Percentiles rank a stretch among this genome's conserved stretches.
phyloP scores from a whole-genome alignment of 2,797 vertebrate genomes.

The Siniperca undulata region DNA sequence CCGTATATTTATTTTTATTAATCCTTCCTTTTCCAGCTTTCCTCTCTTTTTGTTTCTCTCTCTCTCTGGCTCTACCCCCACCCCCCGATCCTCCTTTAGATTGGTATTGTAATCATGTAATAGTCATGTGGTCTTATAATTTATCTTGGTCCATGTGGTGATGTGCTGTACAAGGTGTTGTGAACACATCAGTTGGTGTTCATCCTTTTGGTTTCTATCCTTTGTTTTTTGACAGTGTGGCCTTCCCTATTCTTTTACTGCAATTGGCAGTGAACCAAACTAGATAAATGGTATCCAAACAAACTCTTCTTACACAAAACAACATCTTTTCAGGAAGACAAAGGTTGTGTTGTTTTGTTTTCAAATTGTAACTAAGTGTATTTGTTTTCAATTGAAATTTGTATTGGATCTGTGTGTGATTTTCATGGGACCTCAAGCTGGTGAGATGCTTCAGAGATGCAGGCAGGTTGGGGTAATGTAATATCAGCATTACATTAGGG shows the following conservation, averaged over 20 bases:
- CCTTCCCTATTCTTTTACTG: constrained; percentile 62
- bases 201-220: constrained; percentile 45
- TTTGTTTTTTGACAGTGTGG: constrained; percentile 39
- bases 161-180: constrained; percentile 59
- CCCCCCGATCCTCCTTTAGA: constrained; percentile 30
- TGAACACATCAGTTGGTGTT: constrained; percentile 62
- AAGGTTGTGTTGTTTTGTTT: neutral
- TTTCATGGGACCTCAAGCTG: neutral
- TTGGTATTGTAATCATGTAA: constrained; percentile 68
- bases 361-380: constrained; percentile 10
- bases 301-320: neutral
- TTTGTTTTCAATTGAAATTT: neutral
- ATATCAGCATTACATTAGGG: neutral
- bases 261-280: constrained; percentile 87
- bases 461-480: neutral
- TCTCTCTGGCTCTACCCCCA: constrained; percentile 19
- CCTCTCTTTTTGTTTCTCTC: constrained; percentile 15
- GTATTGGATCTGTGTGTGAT: neutral
- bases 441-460: neutral
- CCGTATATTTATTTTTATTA: constrained; percentile 12
- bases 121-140: constrained; percentile 53
- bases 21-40: constrained; percentile 11
- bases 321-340: neutral
- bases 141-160: constrained; percentile 57
- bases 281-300: neutral